phyloP scores from a whole-genome alignment of 2,113 vertebrate species.

The Atrichornis clamosus region DNA sequence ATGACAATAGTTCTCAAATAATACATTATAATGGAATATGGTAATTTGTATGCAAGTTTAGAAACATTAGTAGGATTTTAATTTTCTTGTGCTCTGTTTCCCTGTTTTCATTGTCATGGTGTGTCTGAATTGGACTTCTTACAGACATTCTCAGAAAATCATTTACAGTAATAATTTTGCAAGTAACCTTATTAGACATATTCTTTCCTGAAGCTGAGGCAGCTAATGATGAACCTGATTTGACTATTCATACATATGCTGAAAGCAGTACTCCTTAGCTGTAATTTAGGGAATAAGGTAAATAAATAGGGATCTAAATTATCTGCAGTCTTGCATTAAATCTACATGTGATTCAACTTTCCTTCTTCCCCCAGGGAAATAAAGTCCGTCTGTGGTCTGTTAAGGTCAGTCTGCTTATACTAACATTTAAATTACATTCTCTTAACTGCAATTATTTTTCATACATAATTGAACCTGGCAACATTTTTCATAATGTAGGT shows the following conservation, averaged over 20 bases:
- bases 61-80: constrained; percentile 25
- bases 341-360: background rate
- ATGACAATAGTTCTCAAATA: constrained; percentile 6
- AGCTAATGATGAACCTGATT: constrained; percentile 3
- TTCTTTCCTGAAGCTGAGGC: background rate
- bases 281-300: background rate
- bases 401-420: background rate
- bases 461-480: background rate
- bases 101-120: background rate
- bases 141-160: background rate
- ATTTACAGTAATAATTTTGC: constrained; percentile 32
- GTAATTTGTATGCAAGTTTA: constrained; percentile 26
- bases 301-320: background rate
- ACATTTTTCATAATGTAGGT: background rate
- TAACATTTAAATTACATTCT: background rate
- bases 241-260: background rate
- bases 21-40: constrained; percentile 6
- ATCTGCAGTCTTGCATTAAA: background rate
- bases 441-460: background rate
- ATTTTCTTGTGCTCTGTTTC: constrained; percentile 13
- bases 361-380: background rate
- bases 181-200: background rate
- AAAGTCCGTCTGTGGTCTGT: background rate
- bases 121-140: constrained; percentile 15
- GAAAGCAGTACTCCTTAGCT: background rate